These are phyloP conservation scores for Sipha flava DNA, from an alignment of 1,140 invertebrate species.

Conservation along the genomic window DNA sequence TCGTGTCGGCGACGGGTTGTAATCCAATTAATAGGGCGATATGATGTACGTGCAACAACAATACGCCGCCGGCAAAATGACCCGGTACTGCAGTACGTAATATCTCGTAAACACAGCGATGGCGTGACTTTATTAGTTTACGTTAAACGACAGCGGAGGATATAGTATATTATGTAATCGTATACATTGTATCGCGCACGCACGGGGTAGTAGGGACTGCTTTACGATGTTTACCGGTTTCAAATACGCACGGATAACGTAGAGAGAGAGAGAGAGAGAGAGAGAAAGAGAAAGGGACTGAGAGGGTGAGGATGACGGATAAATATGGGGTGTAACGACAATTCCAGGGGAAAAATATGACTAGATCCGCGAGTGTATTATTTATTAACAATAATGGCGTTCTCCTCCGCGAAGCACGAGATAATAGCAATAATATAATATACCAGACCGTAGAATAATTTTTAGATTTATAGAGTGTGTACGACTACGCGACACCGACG, in stretches of 20 bases:
- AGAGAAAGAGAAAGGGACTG: no score
- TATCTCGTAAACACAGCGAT: no score
- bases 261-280: no score
- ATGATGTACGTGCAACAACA: no score
- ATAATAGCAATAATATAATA: not conserved
- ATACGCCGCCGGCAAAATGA: no score
- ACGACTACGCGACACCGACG: not conserved
- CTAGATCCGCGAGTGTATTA: not conserved
- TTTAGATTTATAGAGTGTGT: conserved; percentile 20
- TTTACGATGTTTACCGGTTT: not conserved
- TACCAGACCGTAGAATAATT: conserved; percentile 30
- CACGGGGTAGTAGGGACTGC: no score
- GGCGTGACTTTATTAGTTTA: not conserved
- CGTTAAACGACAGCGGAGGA: no score
- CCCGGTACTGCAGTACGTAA: no score
- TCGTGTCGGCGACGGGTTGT: not conserved
- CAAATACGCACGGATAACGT: not conserved
- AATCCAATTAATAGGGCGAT: not conserved
- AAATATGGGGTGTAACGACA: not conserved
- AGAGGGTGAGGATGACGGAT: no score
- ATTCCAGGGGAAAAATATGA: not conserved
- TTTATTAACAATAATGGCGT: conserved; percentile 14
- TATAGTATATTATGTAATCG: no score
- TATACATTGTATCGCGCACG: no score
- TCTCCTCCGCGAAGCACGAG: not conserved